Evolutionary conservation across 2,113 vertebrate species (phyloP).

Genomic region (Sceloporus undulatus): DNA sequence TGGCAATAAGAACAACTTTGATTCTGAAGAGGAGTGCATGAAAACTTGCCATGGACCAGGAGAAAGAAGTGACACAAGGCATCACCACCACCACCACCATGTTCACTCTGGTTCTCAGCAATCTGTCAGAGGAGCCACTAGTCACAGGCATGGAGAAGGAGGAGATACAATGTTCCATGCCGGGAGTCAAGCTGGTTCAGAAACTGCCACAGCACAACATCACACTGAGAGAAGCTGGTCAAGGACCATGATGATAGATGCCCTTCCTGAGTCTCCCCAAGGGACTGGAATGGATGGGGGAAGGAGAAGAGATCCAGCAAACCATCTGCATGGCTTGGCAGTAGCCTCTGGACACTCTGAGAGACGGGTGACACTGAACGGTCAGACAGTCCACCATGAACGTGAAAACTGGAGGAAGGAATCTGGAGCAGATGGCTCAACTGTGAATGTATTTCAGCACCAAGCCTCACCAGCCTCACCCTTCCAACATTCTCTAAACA

Average conservation of each 20-base stretch:
- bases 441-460: constrained; percentile 23
- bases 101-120: not conserved
- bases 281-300: constrained; percentile 18
- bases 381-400: constrained; percentile 1
- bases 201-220: not conserved
- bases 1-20: constrained; percentile 93
- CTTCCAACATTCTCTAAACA: constrained; percentile 48
- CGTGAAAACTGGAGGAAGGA: constrained; percentile 34
- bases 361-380: constrained; percentile 15
- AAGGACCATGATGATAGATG: not conserved
- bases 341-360: not conserved
- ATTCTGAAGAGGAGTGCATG: constrained; percentile 86
- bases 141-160: constrained; percentile 53
- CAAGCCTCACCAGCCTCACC: not conserved
- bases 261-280: constrained; percentile 26
- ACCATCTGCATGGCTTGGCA: not conserved
- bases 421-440: not conserved
- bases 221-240: constrained; percentile 45
- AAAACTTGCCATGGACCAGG: constrained; percentile 68
- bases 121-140: not conserved
- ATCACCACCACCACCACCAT: constrained; percentile 49
- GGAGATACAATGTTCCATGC: not conserved
- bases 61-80: not conserved
- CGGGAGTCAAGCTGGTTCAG: constrained; percentile 5
- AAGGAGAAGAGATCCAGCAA: constrained; percentile 3